Conservation (phyloP, 2,797 vertebrate species). For the Orestias chungarensis region DNA sequence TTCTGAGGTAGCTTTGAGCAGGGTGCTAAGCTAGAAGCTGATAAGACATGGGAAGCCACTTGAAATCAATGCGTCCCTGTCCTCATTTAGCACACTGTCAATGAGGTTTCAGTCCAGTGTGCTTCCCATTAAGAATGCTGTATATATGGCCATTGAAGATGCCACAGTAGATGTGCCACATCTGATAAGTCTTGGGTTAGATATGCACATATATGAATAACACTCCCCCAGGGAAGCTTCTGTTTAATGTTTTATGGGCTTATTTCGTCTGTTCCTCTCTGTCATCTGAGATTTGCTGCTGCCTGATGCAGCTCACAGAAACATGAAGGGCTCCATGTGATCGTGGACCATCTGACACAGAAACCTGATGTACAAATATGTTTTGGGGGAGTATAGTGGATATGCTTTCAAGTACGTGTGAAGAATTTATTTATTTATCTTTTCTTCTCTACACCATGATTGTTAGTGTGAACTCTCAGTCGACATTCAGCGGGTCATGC, state of each 20-base stretch:
- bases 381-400: conserved; percentile 17
- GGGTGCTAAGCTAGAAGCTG: conserved; percentile 64
- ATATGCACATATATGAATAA: conserved; percentile 59
- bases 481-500: conserved; percentile 30
- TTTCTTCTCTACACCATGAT: not conserved
- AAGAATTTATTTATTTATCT: not conserved
- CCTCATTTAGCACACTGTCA: conserved; percentile 42
- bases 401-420: conserved; percentile 7
- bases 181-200: conserved; percentile 55
- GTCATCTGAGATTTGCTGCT: conserved; percentile 59
- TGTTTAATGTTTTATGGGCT: conserved; percentile 60
- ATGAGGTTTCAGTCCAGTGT: conserved; percentile 35
- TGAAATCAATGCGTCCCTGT: conserved; percentile 70
- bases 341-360: conserved; percentile 6
- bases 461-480: conserved; percentile 27
- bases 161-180: conserved; percentile 51
- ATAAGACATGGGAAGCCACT: conserved; percentile 65
- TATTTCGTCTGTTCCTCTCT: conserved; percentile 49
- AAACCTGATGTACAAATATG: conserved; percentile 29
- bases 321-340: conserved; percentile 49
- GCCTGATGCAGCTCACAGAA: conserved; percentile 47
- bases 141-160: conserved; percentile 38
- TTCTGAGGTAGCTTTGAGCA: conserved; percentile 63
- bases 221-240: conserved; percentile 52
- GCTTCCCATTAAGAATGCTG: conserved; percentile 49